These are phyloP conservation scores for Lineus longissimus DNA, from an alignment of 1,140 invertebrate genomes.

Conservation along the genomic window DNA sequence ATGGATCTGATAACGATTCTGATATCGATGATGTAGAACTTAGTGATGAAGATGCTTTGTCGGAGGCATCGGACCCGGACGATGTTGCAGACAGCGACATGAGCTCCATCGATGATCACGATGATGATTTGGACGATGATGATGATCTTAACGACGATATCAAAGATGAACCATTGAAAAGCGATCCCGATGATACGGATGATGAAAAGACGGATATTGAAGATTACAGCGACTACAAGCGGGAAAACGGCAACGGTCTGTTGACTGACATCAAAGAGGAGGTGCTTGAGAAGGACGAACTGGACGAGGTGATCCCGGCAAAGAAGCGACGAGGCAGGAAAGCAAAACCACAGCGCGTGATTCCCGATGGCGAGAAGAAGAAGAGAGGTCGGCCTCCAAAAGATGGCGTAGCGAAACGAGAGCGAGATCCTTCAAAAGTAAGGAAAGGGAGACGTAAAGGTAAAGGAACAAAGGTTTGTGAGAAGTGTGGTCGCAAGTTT, in stretches of 20 bases:
- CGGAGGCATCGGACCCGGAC: not conserved
- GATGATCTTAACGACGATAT: not conserved
- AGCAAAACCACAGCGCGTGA: no score
- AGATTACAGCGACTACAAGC: not conserved
- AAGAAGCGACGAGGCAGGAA: no score
- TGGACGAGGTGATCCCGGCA: constrained; percentile 10
- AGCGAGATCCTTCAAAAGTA: not conserved
- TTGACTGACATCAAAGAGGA: not conserved
- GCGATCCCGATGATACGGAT: not conserved
- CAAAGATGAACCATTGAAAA: not conserved
- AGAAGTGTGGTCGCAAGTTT: constrained; percentile 5
- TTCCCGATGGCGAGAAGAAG: not conserved
- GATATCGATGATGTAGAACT: not conserved
- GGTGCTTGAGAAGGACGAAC: not conserved
- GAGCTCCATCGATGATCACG: not conserved
- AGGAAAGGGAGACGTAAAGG: not conserved
- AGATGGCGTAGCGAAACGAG: not conserved
- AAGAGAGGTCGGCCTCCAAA: not conserved
- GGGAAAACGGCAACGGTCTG: not conserved
- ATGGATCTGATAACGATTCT: not conserved
- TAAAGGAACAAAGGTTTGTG: constrained; percentile 6
- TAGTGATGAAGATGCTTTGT: not conserved
- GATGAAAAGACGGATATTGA: not conserved
- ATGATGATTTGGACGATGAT: not conserved
- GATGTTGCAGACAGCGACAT: not conserved